Conservation (phyloP, 2,113 vertebrate species). For the Pterocles burchelli region DNA sequence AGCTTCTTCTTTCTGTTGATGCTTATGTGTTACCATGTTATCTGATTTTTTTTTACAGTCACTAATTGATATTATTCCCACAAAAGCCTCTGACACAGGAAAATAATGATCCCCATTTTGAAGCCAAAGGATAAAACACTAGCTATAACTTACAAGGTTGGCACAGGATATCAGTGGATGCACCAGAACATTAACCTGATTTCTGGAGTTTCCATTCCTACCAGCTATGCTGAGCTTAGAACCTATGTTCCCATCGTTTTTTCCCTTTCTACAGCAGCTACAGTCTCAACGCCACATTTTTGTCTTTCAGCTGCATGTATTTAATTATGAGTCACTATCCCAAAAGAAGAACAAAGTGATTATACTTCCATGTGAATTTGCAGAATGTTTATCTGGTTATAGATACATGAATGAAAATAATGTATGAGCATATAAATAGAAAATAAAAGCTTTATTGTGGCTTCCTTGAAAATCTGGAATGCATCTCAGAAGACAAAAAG, state of each 20-base stretch:
- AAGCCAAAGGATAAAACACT: not conserved
- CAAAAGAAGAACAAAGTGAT: conserved; percentile 65
- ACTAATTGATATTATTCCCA: not conserved
- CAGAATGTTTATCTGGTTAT: conserved; percentile 64
- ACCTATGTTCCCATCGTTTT: not conserved
- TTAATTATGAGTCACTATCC: conserved; percentile 52
- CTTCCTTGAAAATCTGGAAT: conserved; percentile 67
- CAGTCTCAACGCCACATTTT: not conserved
- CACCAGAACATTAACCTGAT: not conserved
- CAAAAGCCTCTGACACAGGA: not conserved
- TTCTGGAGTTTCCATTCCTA: not conserved
- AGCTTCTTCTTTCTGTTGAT: not conserved
- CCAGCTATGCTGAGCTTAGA: not conserved
- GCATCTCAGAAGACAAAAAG: conserved; percentile 35
- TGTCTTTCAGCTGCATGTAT: conserved; percentile 25
- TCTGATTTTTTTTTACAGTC: not conserved
- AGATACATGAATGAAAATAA: conserved; percentile 55
- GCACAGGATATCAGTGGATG: not conserved
- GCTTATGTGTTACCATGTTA: not conserved
- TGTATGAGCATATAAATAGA: conserved; percentile 54
- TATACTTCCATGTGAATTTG: conserved; percentile 36
- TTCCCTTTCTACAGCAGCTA: not conserved
- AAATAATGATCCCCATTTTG: not conserved
- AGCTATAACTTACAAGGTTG: not conserved
- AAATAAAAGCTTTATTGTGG: conserved; percentile 68